phyloP scores from a whole-genome alignment of 92 coral and sea anemone genomes.

The Blastomussa wellsi region DNA sequence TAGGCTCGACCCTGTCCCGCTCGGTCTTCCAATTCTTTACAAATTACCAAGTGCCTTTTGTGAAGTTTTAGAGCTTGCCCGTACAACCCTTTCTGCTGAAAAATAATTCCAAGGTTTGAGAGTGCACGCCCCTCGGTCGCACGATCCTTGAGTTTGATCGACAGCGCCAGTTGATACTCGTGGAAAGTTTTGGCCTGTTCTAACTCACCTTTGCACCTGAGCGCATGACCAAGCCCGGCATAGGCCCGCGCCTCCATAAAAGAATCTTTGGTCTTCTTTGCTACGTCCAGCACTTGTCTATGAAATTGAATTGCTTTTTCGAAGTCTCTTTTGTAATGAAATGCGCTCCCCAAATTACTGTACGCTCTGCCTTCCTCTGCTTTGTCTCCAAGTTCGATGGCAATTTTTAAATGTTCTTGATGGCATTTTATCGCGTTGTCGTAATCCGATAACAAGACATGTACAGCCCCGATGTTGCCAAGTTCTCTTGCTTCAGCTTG shows the following conservation, averaged over 20 bases:
- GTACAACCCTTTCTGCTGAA: conserved; percentile 83
- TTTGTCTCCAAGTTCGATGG: conserved; percentile 73
- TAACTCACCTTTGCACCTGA: conserved; percentile 79
- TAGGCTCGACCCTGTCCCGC: conserved; percentile 99
- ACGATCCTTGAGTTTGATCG: conserved; percentile 86
- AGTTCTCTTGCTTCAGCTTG: conserved; percentile 91
- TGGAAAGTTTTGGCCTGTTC: conserved; percentile 79
- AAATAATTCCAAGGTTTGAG: conserved; percentile 93
- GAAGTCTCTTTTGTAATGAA: conserved; percentile 85
- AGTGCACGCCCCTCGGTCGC: conserved; percentile 95
- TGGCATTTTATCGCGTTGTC: conserved; percentile 87
- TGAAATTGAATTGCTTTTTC: conserved; percentile 82
- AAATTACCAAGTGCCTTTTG: conserved; percentile 89
- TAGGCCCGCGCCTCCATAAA: conserved; percentile 93
- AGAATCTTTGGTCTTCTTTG: conserved; percentile 76
- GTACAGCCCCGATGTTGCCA: conserved; percentile 95
- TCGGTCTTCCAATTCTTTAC: conserved; percentile 91
- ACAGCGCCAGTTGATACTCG: conserved; percentile 87
- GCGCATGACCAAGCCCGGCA: conserved; percentile 97
- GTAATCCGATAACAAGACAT: conserved; percentile 78
- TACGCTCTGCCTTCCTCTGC: conserved; percentile 90
- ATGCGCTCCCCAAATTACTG: conserved; percentile 94
- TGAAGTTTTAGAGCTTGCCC: conserved; percentile 91
- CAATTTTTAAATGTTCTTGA: conserved; percentile 83
- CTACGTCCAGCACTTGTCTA: conserved; percentile 74